Evolutionary conservation across 2,888 invertebrate genomes (phyloP).

Genomic region (Trichogramma evanescens): DNA sequence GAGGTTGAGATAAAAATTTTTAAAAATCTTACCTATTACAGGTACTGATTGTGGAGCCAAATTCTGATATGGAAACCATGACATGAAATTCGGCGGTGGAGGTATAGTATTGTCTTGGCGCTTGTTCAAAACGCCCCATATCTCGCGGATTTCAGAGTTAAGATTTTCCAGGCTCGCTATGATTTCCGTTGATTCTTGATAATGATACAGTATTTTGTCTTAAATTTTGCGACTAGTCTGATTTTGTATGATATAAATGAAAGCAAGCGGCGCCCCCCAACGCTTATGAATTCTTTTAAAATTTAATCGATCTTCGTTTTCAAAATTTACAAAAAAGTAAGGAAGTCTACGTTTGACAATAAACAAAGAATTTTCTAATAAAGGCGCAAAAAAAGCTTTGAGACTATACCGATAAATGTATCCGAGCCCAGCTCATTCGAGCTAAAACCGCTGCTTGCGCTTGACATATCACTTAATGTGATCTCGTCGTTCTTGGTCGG

Average conservation of each 20-base stretch:
- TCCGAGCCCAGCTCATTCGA: slow-evolving; percentile 62
- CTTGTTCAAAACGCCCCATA: slow-evolving; percentile 61
- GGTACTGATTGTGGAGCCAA: too few relatives aligned
- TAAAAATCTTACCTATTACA: too few relatives aligned
- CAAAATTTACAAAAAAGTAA: too few relatives aligned
- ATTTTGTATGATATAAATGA: slow-evolving; percentile 1
- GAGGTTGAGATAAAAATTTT: too few relatives aligned
- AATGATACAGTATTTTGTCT: slow-evolving; percentile 41
- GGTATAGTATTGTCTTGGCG: slow-evolving; percentile 53
- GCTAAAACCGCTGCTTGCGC: slow-evolving; percentile 59
- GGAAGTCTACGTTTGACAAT: not conserved
- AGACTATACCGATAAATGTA: slow-evolving; percentile 42
- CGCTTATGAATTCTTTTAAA: not conserved
- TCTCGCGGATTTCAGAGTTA: slow-evolving; percentile 64
- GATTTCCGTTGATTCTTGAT: slow-evolving; percentile 62
- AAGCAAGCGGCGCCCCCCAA: not conserved
- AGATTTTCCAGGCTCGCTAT: slow-evolving; percentile 64
- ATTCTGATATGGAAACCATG: slow-evolving; percentile 49
- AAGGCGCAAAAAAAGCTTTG: slow-evolving; percentile 20
- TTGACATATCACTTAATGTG: slow-evolving; percentile 60
- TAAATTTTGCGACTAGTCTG: slow-evolving; percentile 15
- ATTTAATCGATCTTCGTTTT: too few relatives aligned
- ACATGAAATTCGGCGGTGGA: slow-evolving; percentile 51
- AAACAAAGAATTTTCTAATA: slow-evolving; percentile 3
- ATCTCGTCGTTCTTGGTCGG: slow-evolving; percentile 52